Base-by-base conservation (phyloP, 2,888 invertebrate genomes). In the Eupithecia insigniata region DNA sequence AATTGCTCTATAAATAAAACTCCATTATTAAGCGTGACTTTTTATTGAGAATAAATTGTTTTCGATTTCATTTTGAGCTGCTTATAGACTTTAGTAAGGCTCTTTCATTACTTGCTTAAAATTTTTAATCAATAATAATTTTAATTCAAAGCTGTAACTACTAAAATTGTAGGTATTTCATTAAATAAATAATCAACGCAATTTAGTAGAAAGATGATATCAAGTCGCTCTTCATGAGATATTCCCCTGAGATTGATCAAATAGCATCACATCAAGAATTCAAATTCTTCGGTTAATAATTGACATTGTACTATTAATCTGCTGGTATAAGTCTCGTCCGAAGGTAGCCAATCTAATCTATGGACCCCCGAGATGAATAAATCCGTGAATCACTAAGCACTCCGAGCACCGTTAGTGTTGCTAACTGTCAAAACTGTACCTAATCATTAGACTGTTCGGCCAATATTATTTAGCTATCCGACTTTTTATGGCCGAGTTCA, bases 361-460 rank as follows among this genome's bases (percentile, higher is more conserved):
- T 74, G 70, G 78, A 72, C 79, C 77, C 78, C 67, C 70, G 73
- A 82, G 83, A 84, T 86, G 82, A 85, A 89, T 89, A 89, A 90
- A 88, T 89, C 85, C 76, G 83, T 83, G 89, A 89, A 87, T 87
- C 81, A 81, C 83, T 82, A 84, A 88, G 84, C 82, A 84, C 81
- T 85, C 83, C 84, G 67, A 55, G 60, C 22, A 12, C n/a, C 10
- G 22, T 3, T 67, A 74, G 71, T 60, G 61, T 1, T 67, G 62
- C 34, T 5, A 30, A 12, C 10, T 16, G 64, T 14, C 60, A 14
- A 18, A 60, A 55, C 14, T 7, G 46, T n/a, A 12, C 1, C 12
- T 22, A 26, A 2, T 58, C 30, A 60, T 26, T 3, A 8, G 30
- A 30, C 60, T 18, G 28, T 60, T 22, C 51, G 51, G n/a, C 46